phyloP scores from a whole-genome alignment of 2,797 vertebrate species.

The Lutjanus argentimaculatus region DNA sequence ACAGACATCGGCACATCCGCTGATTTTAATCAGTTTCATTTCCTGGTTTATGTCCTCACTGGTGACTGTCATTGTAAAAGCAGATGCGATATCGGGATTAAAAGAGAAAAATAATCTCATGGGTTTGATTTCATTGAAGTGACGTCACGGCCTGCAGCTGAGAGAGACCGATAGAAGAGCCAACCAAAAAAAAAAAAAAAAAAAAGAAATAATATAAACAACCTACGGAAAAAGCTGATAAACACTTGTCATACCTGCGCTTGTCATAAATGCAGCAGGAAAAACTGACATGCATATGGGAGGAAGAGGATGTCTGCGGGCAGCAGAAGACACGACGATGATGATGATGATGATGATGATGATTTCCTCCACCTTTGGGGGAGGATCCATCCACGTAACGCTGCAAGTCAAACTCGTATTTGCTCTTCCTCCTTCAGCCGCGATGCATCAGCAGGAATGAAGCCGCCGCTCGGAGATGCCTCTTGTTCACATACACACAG shows the following conservation, averaged over 20 bases:
- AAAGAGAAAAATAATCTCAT: conserved; percentile 35
- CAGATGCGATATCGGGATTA: conserved; percentile 50
- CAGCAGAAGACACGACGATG: conserved; percentile 7
- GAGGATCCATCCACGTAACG: conserved; percentile 66
- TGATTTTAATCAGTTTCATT: conserved; percentile 36
- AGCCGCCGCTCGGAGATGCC: conserved; percentile 49
- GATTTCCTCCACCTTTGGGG: conserved; percentile 60
- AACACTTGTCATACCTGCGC: neutral
- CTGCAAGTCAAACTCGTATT: neutral
- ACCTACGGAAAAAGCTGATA: neutral
- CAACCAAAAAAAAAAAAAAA: too few species aligned
- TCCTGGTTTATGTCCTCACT: conserved; percentile 40
- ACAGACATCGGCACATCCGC: neutral
- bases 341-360: conserved; percentile 21
- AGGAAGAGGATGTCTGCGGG: conserved; percentile 31
- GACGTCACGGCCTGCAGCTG: conserved; percentile 3
- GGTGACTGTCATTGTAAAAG: conserved; percentile 21
- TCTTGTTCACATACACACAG: neutral
- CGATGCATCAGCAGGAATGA: conserved; percentile 40
- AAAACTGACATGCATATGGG: neutral
- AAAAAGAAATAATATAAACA: neutral
- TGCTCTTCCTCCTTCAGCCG: conserved; percentile 57
- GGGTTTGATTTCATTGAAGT: conserved; percentile 18
- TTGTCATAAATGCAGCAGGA: neutral
- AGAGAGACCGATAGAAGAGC: too few species aligned